These are phyloP conservation scores for Heterotilapia buettikoferi DNA, from an alignment of 2,113 vertebrate genomes.

Conservation along the genomic window DNA sequence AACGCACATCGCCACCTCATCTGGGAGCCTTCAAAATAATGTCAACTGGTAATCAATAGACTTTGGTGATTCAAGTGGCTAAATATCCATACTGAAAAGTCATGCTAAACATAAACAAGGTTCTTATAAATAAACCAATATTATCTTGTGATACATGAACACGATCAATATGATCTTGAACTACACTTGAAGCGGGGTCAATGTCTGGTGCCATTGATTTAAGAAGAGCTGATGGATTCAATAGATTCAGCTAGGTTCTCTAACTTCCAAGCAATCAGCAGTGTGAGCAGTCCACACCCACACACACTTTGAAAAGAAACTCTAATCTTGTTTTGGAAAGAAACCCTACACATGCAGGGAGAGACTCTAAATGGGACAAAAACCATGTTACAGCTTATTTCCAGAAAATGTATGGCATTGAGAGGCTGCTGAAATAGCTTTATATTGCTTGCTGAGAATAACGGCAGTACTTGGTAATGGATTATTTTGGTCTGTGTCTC, in stretches of 20 bases:
- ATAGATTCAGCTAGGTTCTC: background rate
- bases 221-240: background rate
- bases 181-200: background rate
- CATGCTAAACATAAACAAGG: background rate
- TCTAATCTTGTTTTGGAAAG: constrained; percentile 18
- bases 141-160: background rate
- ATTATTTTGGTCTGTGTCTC: constrained; percentile 26
- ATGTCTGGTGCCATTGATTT: background rate
- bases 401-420: constrained; percentile 3
- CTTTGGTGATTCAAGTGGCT: background rate
- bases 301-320: background rate
- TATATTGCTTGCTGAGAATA: constrained; percentile 25
- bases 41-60: background rate
- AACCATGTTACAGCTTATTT: constrained; percentile 28
- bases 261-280: background rate
- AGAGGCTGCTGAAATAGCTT: constrained; percentile 20
- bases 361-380: constrained; percentile 36
- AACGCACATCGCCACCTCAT: background rate
- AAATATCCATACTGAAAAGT: background rate
- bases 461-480: constrained; percentile 5
- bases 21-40: background rate
- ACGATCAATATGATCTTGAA: background rate
- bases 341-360: constrained; percentile 5
- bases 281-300: background rate
- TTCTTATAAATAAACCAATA: background rate